A percentile compares a stretch with the other conserved stretches of the same genome.
Conservation (phyloP, 2,797 vertebrate genomes). For the Gymnocypris eckloni region DNA sequence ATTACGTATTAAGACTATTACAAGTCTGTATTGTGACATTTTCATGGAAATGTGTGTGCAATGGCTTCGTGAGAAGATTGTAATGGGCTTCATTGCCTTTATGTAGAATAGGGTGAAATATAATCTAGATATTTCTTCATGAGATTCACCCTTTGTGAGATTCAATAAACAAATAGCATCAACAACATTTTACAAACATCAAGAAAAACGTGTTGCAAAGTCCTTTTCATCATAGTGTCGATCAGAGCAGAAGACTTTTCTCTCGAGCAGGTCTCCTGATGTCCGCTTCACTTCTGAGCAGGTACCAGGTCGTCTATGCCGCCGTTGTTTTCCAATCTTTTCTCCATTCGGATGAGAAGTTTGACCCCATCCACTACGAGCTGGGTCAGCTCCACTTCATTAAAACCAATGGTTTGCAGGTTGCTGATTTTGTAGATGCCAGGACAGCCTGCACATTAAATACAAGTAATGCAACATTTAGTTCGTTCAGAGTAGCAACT, state of each 20-base stretch:
- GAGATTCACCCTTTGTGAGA: too few species aligned
- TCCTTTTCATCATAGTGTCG: background rate
- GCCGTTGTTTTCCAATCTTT: slow-evolving; percentile 63
- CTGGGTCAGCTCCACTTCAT: slow-evolving; percentile 73
- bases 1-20: background rate
- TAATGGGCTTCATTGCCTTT: background rate
- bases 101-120: background rate
- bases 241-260: background rate
- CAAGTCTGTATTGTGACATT: background rate
- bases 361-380: slow-evolving; percentile 77
- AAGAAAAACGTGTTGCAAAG: background rate
- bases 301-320: slow-evolving; percentile 73
- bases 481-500: background rate
- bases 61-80: background rate
- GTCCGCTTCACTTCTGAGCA: slow-evolving; percentile 61
- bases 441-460: slow-evolving; percentile 42
- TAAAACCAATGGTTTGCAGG: slow-evolving; percentile 69
- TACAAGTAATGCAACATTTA: background rate
- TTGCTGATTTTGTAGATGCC: slow-evolving; percentile 69
- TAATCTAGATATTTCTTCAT: background rate
- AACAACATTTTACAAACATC: background rate
- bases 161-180: background rate
- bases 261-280: background rate
- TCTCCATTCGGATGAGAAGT: slow-evolving; percentile 77
- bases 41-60: background rate